Conservation (phyloP, 1,140 invertebrate genomes). For the Centruroides sculpturatus region DNA sequence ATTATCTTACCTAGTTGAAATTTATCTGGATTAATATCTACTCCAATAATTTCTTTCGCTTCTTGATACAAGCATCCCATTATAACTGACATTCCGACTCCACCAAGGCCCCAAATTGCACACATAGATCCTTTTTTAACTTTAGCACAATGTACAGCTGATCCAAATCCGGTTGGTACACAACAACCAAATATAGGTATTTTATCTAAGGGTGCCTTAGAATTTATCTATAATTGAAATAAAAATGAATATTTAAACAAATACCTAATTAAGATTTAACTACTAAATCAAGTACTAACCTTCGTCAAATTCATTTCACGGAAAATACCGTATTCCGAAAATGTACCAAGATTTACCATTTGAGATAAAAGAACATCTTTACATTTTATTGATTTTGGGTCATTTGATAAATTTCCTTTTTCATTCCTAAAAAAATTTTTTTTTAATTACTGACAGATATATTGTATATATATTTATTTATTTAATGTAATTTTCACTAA, state of each 20-base stretch:
- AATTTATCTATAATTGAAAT: conserved; percentile 35
- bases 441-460: too few species aligned
- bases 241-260: too few species aligned
- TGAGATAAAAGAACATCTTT: too few species aligned
- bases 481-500: too few species aligned
- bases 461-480: too few species aligned
- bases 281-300: too few species aligned
- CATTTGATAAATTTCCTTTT: too few species aligned
- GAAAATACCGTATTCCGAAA: conserved; percentile 93
- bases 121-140: conserved; percentile 61
- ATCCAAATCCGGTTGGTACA: conserved; percentile 80
- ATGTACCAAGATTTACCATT: conserved; percentile 51
- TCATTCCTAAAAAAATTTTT: too few species aligned
- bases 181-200: conserved; percentile 91
- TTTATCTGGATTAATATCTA: conserved; percentile 82
- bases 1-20: conserved; percentile 53
- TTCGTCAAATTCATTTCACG: conserved; percentile 49
- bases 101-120: conserved; percentile 87
- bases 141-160: conserved; percentile 81
- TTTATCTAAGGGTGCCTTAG: conserved; percentile 64
- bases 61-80: conserved; percentile 81
- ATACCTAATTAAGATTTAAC: too few species aligned
- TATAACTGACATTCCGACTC: conserved; percentile 78
- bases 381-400: too few species aligned
- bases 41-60: conserved; percentile 79